Conservation (phyloP, 2,113 vertebrate genomes). For the Chelonoidis abingdonii region DNA sequence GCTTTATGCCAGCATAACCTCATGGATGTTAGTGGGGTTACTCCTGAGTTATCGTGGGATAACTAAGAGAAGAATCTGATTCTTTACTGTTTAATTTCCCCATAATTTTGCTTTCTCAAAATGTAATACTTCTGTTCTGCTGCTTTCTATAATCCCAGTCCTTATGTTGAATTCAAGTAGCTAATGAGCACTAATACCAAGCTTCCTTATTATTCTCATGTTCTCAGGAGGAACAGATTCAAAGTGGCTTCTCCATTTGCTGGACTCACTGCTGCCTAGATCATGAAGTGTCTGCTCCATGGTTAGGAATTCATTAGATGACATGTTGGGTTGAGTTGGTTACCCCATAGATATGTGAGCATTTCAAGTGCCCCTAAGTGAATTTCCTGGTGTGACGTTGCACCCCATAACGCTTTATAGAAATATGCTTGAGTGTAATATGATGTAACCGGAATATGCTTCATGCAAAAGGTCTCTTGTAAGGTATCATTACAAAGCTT, state of each 20-base stretch:
- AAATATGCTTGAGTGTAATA: no score
- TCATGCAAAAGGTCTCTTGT: no score
- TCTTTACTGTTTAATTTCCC: not conserved
- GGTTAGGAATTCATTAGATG: not conserved
- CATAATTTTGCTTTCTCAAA: not conserved
- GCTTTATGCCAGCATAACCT: not conserved
- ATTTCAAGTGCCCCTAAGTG: not conserved
- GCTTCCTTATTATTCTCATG: not conserved
- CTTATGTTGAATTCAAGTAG: not conserved
- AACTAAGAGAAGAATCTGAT: not conserved
- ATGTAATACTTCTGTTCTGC: fast-evolving
- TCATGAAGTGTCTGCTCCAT: not conserved
- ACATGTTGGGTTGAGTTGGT: not conserved
- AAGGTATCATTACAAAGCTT: no score
- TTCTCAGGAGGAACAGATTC: not conserved
- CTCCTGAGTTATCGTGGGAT: not conserved
- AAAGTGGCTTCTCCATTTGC: not conserved
- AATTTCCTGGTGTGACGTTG: not conserved
- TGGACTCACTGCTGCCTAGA: not conserved
- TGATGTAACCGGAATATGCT: no score
- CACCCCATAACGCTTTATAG: no score
- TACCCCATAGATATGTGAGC: not conserved
- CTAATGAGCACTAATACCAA: not conserved
- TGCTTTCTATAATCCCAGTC: not conserved
- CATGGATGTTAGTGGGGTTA: not conserved